These are phyloP conservation scores for Leptopilina boulardi DNA, from an alignment of 1,140 invertebrate genomes.

Conservation along the genomic window DNA sequence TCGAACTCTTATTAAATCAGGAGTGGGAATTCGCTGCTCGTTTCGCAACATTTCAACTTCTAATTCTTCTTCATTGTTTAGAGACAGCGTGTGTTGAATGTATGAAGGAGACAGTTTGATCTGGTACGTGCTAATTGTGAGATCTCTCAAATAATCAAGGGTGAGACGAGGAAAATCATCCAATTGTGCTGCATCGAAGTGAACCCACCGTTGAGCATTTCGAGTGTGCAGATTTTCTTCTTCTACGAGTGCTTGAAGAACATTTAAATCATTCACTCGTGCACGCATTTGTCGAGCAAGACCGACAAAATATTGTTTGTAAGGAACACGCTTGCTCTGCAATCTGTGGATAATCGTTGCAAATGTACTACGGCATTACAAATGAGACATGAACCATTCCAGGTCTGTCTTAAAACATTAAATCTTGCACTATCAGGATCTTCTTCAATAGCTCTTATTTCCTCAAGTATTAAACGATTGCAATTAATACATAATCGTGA, in stretches of 20 bases:
- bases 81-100: slow-evolving; percentile 25
- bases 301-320: not conserved
- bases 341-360: too few relatives aligned
- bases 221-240: not conserved
- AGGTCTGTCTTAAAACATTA: not conserved
- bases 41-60: slow-evolving; percentile 24
- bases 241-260: not conserved
- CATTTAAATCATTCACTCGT: not conserved
- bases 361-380: too few relatives aligned
- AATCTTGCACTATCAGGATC: not conserved
- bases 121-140: slow-evolving; percentile 39
- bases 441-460: not conserved
- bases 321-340: too few relatives aligned
- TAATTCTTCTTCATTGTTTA: slow-evolving; percentile 36
- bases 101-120: slow-evolving; percentile 33
- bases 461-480: not conserved
- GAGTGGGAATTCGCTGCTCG: not conserved
- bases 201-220: slow-evolving; percentile 26
- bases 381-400: not conserved
- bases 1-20: not conserved
- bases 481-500: not conserved
- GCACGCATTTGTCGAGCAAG: not conserved
- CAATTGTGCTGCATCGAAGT: not conserved
- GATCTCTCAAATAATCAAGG: slow-evolving; percentile 23
- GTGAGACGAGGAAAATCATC: slow-evolving; percentile 1